Conservation (phyloP, 2,113 vertebrate genomes). For the Colinus virginianus region DNA sequence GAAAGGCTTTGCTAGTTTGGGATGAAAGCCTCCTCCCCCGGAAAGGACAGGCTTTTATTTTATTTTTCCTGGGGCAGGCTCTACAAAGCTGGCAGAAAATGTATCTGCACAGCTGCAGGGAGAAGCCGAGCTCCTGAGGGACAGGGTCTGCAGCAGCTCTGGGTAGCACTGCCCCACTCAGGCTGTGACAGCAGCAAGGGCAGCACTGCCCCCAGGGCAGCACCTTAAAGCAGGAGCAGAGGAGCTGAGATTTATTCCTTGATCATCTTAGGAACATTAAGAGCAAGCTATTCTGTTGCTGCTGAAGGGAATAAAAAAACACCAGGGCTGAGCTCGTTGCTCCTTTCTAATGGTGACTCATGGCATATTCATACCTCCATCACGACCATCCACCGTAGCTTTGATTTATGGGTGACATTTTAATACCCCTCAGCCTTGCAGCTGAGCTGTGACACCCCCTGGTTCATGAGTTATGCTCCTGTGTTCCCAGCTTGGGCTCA, state of each 20-base stretch:
- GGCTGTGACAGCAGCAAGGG: neutral
- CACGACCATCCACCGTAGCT: neutral
- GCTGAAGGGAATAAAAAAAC: neutral
- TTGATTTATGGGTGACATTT: neutral
- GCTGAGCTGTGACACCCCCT: neutral
- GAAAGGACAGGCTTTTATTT: neutral
- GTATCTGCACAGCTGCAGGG: slow-evolving; percentile 29
- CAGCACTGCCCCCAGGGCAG: neutral
- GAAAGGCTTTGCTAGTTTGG: slow-evolving; percentile 24
- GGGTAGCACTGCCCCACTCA: neutral
- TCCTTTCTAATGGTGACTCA: neutral
- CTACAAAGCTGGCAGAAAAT: slow-evolving; percentile 23
- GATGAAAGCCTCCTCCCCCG: slow-evolving; percentile 39
- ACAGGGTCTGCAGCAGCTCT: fast-evolving
- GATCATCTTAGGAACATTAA: neutral
- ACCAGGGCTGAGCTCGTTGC: neutral
- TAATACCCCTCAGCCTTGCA: neutral
- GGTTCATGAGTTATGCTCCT: neutral
- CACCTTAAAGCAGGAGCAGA: neutral
- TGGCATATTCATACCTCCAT: neutral
- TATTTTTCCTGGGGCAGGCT: slow-evolving; percentile 38
- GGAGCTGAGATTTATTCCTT: neutral
- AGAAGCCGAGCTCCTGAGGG: neutral
- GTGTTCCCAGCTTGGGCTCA: neutral
- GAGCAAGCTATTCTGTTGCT: neutral